Conservation (phyloP, 2,888 invertebrate genomes). For the Orthosia incerta region DNA sequence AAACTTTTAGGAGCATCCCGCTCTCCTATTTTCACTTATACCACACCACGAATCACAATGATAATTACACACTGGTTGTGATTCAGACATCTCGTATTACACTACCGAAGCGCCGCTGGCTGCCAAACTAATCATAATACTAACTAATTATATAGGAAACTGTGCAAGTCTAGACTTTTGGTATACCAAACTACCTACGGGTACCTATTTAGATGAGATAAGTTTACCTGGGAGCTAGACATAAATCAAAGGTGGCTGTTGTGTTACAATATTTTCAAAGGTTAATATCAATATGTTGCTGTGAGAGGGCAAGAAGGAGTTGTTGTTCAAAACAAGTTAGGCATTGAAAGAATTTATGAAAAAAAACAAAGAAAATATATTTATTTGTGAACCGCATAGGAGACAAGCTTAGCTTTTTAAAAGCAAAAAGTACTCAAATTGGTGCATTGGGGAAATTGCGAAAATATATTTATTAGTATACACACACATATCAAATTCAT, state of each 20-base stretch:
- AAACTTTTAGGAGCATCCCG: neutral
- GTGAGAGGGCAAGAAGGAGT: too few species aligned
- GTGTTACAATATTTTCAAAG: neutral
- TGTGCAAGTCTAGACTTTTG: constrained; percentile 16
- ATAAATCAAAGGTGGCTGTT: constrained; percentile 10
- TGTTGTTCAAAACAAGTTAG: too few species aligned
- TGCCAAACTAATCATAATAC: constrained; percentile 30
- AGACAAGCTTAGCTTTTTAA: too few species aligned
- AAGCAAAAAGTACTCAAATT: too few species aligned
- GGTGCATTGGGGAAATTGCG: too few species aligned
- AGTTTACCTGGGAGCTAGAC: neutral
- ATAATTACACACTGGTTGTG: constrained; percentile 33
- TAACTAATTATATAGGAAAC: constrained; percentile 45
- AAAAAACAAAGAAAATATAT: too few species aligned
- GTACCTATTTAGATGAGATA: too few species aligned
- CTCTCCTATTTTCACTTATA: neutral
- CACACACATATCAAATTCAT: too few species aligned
- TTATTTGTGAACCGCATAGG: too few species aligned
- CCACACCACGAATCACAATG: neutral
- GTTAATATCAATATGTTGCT: neutral
- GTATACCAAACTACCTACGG: neutral
- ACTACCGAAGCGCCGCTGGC: constrained; percentile 52
- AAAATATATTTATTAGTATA: too few species aligned
- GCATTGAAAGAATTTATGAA: too few species aligned
- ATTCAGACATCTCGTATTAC: constrained; percentile 42